phyloP scores from a whole-genome alignment of 2,888 invertebrate genomes.

The Drosophila yooni region DNA sequence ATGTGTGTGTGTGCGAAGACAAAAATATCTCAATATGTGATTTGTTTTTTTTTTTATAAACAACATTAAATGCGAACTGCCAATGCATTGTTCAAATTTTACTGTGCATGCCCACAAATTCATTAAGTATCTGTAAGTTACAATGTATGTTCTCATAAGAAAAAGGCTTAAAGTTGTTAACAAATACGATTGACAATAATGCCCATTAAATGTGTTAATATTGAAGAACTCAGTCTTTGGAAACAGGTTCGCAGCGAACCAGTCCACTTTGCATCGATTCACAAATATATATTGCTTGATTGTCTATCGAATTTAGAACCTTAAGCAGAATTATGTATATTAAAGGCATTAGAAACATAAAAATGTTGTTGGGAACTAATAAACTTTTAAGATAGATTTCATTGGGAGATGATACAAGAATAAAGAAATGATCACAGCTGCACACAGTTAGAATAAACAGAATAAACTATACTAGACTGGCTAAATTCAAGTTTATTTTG shows the following conservation, averaged over 20 bases:
- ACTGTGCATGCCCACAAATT: slow-evolving; percentile 6
- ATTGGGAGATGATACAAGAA: not conserved
- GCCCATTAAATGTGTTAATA: not conserved
- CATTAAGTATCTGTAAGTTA: slow-evolving; percentile 33
- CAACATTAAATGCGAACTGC: slow-evolving; percentile 56
- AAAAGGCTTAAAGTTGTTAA: not conserved
- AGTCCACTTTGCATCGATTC: not conserved
- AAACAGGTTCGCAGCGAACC: not conserved
- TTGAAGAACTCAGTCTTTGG: not conserved
- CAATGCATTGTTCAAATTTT: slow-evolving; percentile 42
- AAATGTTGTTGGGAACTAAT: not conserved
- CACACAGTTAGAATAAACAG: not conserved
- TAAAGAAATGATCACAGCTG: not conserved
- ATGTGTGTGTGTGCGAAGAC: slow-evolving; percentile 27
- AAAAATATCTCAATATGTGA: slow-evolving; percentile 63
- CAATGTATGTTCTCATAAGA: not conserved
- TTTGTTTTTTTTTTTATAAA: slow-evolving; percentile 79
- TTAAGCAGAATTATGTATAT: not conserved
- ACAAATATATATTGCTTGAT: not conserved
- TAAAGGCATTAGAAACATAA: not conserved
- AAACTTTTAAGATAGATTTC: not conserved
- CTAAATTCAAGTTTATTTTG: slow-evolving; percentile 8
- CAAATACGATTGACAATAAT: not conserved
- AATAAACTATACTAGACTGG: not conserved
- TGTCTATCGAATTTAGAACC: not conserved